Percentiles rank a stretch among this genome's conserved stretches.
These are phyloP conservation scores for Chrysogorgia sp. DNA, from an alignment of 92 coral and sea anemone genomes.

Conservation along the genomic window DNA sequence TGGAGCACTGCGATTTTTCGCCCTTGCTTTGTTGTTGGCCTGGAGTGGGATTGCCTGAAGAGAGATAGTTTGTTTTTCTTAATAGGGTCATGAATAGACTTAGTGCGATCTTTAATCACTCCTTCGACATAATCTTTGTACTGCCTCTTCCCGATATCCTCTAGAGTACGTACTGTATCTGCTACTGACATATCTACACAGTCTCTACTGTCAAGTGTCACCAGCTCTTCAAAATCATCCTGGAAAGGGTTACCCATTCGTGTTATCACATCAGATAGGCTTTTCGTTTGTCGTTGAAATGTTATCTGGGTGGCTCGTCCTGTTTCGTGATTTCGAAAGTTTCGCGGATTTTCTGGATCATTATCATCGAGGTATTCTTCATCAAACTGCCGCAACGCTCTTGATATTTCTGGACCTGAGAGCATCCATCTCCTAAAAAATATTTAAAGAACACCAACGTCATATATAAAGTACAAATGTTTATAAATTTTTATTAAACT, in stretches of 20 bases:
- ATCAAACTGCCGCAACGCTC: conserved; percentile 48
- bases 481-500: not conserved
- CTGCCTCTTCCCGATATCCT: conserved; percentile 39
- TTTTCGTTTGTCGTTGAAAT: conserved; percentile 45
- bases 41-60: not conserved
- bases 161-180: conserved; percentile 36
- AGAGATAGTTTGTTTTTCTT: not conserved
- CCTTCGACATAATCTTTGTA: conserved; percentile 37
- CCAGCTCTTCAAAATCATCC: conserved; percentile 61
- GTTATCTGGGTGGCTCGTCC: conserved; percentile 51
- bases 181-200: conserved; percentile 50
- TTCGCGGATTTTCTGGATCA: conserved; percentile 43
- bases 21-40: not conserved
- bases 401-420: conserved; percentile 57
- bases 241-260: conserved; percentile 63
- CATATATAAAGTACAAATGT: not conserved
- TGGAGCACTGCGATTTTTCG: not conserved
- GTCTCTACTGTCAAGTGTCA: conserved; percentile 54
- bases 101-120: conserved; percentile 44
- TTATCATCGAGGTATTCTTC: conserved; percentile 21
- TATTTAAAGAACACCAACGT: not conserved
- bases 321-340: conserved; percentile 52
- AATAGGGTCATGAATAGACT: not conserved
- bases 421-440: conserved; percentile 59
- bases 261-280: conserved; percentile 38